Conservation (phyloP, 2,888 invertebrate species). For the Stegophylla sp. region DNA sequence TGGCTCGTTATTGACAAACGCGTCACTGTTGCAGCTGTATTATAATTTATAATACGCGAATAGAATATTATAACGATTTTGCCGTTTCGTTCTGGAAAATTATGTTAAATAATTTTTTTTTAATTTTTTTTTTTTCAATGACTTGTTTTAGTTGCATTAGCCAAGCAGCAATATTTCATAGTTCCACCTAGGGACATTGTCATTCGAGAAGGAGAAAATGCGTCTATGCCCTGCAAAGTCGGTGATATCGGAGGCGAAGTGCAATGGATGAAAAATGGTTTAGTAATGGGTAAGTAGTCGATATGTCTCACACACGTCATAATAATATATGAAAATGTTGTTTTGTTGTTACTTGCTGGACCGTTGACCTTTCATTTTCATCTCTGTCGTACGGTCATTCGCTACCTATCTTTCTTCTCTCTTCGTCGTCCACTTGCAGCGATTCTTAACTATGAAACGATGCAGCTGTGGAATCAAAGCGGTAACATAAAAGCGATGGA, state of each 20-base stretch:
- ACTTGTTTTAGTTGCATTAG: conserved; percentile 15
- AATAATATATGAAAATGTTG: background rate
- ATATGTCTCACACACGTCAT: background rate
- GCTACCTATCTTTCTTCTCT: too few relatives aligned
- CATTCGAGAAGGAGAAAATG: conserved; percentile 85
- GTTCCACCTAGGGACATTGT: conserved; percentile 91
- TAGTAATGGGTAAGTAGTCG: conserved; percentile 81
- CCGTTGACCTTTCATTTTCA: conserved; percentile 2
- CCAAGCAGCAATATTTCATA: conserved; percentile 79
- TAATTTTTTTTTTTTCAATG: background rate
- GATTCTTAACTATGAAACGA: too few relatives aligned
- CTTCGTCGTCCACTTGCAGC: too few relatives aligned
- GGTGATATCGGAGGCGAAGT: conserved; percentile 86
- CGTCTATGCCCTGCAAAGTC: conserved; percentile 88
- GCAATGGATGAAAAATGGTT: conserved; percentile 97
- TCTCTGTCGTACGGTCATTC: too few relatives aligned
- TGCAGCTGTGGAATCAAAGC: background rate
- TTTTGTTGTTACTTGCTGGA: background rate
- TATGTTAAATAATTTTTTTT: background rate
- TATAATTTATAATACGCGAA: too few relatives aligned
- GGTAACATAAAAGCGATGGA: background rate
- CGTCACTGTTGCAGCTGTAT: too few relatives aligned
- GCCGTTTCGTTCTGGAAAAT: too few relatives aligned
- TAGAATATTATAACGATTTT: background rate
- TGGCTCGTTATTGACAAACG: too few relatives aligned